Evolutionary conservation across 2,888 invertebrate species (phyloP).

Genomic region (Phengaris arion): DNA sequence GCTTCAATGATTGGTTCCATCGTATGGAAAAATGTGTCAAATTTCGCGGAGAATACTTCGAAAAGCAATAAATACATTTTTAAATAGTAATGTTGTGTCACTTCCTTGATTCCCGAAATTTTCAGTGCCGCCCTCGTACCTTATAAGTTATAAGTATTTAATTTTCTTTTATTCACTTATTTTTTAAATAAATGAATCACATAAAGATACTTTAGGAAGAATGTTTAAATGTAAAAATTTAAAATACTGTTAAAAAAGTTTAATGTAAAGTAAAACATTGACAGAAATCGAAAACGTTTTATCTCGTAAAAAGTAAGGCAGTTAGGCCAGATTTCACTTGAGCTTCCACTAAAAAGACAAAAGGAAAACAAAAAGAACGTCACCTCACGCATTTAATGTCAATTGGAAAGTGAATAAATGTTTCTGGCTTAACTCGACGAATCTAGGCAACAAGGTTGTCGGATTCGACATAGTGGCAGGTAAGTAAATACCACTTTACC

Average conservation of each 20-base stretch:
- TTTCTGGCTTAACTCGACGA: conserved; percentile 31
- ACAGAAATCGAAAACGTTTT: conserved; percentile 18
- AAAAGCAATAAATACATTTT: no score
- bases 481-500: conserved; percentile 10
- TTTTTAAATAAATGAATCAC: no score
- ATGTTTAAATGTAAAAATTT: no score
- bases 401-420: conserved; percentile 36
- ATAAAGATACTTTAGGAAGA: no score
- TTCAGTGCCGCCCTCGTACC: no score
- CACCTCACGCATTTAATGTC: conserved; percentile 30
- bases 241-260: background rate
- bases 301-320: background rate
- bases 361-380: conserved; percentile 7
- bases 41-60: no score
- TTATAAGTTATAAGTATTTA: no score
- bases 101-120: no score
- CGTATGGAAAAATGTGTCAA: no score
- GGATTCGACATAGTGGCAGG: conserved; percentile 39
- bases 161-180: no score
- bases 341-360: conserved; percentile 19
- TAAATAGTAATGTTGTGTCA: no score
- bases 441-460: conserved; percentile 47
- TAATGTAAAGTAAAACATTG: conserved; percentile 2
- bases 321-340: conserved; percentile 14
- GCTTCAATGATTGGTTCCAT: no score